Evolutionary conservation across 2,113 vertebrate species (phyloP), one percentile per base, ranked within the genome.

Genomic region (Dunckerocampus dactyliophorus): DNA sequence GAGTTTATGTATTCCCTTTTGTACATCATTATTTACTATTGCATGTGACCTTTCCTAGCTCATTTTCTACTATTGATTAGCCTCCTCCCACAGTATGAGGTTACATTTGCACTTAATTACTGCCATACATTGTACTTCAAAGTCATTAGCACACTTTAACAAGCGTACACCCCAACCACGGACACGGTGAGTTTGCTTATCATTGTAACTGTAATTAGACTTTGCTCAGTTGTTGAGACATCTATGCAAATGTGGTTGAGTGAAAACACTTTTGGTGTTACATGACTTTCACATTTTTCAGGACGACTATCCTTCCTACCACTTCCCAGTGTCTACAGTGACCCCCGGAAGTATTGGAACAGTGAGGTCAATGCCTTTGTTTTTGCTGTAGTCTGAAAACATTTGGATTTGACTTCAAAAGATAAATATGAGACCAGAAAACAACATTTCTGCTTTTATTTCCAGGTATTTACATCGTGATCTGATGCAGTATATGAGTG

Each of bases 1-100:
- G 37, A 52, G 37, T 9, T 59, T 71, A 74, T 54, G 53, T 13
- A 58, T 74, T 62, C 49, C 51, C 61, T 51, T 48, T 47, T 17
- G 14, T 70, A 67, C 49, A 46, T 46, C 13, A 43, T 22, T 51
- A 58, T 53, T 62, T 54, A 56, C 11, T 42, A 14, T 37, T 54
- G 28, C 11, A 19, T 59, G 42, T 74, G 75, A 72, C 72, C 72
- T 71, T 80, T 62, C 54, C 64, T 51, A 60, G 28, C 60, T 70
- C 8, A 65, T 74, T 69, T 46, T 63, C 62, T 59, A 17, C 28
- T 56, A 82, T 24, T 64, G 68, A 72, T 64, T 56, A 20, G 17
- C 49, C 47, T 52, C 71, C 62, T 63, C 67, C 63, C 42, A 34
- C 46, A 42, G 58, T 47, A 61, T 56, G n/a, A 55, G 69, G 47